These are phyloP conservation scores for Pangasius krempfi DNA, from an alignment of 2,797 vertebrate genomes.

Conservation along the genomic window DNA sequence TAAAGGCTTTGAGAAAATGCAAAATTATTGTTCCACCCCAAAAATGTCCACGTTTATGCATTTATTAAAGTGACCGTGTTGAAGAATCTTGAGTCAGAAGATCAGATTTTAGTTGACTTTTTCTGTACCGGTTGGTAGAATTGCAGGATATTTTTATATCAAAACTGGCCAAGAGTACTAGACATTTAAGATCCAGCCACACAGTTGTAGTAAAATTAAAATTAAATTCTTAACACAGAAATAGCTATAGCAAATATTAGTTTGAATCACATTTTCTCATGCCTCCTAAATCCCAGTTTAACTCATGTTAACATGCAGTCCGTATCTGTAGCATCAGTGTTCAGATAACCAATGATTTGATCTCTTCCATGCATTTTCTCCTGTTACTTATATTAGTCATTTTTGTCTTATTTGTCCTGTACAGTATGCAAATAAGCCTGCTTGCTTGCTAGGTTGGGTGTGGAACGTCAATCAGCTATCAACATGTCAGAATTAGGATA, in stretches of 20 bases:
- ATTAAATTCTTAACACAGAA: background rate
- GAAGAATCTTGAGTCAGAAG: background rate
- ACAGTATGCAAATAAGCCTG: background rate
- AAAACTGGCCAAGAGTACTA: background rate
- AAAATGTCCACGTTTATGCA: background rate
- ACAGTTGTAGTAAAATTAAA: background rate
- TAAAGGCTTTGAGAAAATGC: background rate
- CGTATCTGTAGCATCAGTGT: background rate
- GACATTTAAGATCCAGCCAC: background rate
- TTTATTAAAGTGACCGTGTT: background rate
- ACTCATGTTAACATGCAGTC: background rate
- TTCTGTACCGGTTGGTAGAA: background rate
- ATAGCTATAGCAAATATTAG: background rate
- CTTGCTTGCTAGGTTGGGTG: background rate
- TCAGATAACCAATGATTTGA: background rate
- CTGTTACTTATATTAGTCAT: background rate
- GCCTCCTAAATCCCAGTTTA: background rate
- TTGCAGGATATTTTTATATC: background rate
- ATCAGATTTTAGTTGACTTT: background rate
- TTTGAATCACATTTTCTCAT: background rate
- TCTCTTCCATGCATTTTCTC: background rate
- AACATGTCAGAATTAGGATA: constrained; percentile 9
- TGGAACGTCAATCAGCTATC: background rate
- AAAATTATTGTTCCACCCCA: background rate
- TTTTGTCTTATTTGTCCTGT: background rate